Evolutionary conservation across 37 sponge, comb jelly and placozoan genomes (phyloP), one percentile per base, ranked within the genome.

Genomic region (Amphimedon queenslandica): DNA sequence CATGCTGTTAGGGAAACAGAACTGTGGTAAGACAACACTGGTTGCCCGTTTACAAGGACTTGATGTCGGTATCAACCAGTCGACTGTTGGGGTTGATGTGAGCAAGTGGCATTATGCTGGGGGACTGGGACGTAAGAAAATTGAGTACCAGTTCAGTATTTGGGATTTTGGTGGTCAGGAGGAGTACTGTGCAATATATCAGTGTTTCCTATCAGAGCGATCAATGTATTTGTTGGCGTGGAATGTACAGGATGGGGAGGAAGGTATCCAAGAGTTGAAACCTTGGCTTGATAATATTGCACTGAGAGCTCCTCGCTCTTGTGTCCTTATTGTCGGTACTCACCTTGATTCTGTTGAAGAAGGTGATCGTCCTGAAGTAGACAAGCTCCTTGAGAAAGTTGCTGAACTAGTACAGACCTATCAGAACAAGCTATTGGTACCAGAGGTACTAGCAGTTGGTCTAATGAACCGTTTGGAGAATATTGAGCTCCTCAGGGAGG

Each of bases 241-340:
- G 66, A 73, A 70, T 34, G 31, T 81, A n/a, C n/a, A n/a, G n/a
- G n/a, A n/a, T n/a, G n/a, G n/a, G n/a, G n/a, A n/a, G n/a, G n/a
- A n/a, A n/a, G n/a, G n/a, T n/a, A n/a, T n/a, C n/a, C n/a, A n/a
- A n/a, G n/a, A n/a, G n/a, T n/a, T n/a, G n/a, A n/a, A n/a, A n/a
- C n/a, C n/a, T n/a, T n/a, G n/a, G n/a, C n/a, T n/a, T n/a, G n/a
- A n/a, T n/a, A n/a, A n/a, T n/a, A n/a, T n/a, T n/a, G n/a, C n/a
- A n/a, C n/a, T n/a, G n/a, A n/a, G n/a, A n/a, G n/a, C n/a, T n/a
- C n/a, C n/a, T n/a, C n/a, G n/a, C n/a, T n/a, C n/a, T n/a, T n/a
- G n/a, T n/a, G n/a, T n/a, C n/a, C n/a, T 96, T 58, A 88, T 96
- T 30, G 82, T 96, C 1, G 96, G 86, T n/a, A 96, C 96, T 5